Evolutionary conservation across 92 coral and sea anemone genomes (phyloP), one percentile per base, ranked within the genome.

Genomic region (Paragorgia papillata): DNA sequence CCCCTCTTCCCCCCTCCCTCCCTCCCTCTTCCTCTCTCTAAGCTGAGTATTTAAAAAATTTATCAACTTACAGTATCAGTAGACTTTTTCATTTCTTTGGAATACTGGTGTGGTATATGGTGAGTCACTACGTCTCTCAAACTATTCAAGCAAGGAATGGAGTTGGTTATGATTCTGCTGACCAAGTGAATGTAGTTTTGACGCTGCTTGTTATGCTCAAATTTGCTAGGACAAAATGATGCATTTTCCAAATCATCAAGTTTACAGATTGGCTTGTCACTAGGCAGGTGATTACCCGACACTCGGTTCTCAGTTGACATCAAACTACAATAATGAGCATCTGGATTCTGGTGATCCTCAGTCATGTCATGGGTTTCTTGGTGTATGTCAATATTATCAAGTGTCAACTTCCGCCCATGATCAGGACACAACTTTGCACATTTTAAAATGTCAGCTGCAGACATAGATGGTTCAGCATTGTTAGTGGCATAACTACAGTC

Each of bases 241-340:
- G 17, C 74, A 66, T 66, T 66, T 28, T 66, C 74, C 34, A 66
- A n/a, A 3, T 40, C 79, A 13, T 69, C 55, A 29, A 88, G 59
- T 44, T 83, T 84, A 71, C 75, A 58, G 15, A 59, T 48, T 61
- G 82, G 87, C 67, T 74, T 69, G 19, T 65, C 69, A 70, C 79
- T 73, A 39, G 55, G 5, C 24, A 85, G 74, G 62, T 81, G 62
- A 65, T 78, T 85, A 34, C 89, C 89, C 35, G 81, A 53, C n/a
- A 85, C 89, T 48, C 92, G 73, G 79, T 88, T 88, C 57, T 88
- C 87, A n/a, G 87, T 82, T 53, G 73, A n/a, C n/a, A 88, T 85
- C n/a, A 69, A 30, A 12, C 82, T 88, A 57, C 83, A 85, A 39
- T 56, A 88, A 70, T 88, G 89, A 20, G 79, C 75, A 46, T 88